These are phyloP conservation scores for Micromys minutus DNA, from an alignment of 2,113 vertebrate species.

Conservation along the genomic window DNA sequence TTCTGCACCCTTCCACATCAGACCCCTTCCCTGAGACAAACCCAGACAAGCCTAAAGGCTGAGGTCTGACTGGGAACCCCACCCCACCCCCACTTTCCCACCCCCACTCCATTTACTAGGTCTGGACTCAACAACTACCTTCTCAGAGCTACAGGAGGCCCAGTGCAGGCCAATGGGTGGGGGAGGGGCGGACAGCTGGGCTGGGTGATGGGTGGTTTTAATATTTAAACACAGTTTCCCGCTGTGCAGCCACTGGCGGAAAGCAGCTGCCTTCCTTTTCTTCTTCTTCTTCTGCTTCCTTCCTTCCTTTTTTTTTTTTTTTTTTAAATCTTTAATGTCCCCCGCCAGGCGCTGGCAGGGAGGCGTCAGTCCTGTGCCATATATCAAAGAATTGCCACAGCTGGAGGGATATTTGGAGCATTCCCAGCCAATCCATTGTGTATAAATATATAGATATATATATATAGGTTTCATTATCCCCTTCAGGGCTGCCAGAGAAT, in stretches of 20 bases:
- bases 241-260: slow-evolving; percentile 76
- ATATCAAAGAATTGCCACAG: slow-evolving; percentile 80
- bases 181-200: slow-evolving; percentile 74
- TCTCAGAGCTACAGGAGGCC: background rate
- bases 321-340: slow-evolving; percentile 81
- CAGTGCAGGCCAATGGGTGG: slow-evolving; percentile 53
- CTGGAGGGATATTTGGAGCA: slow-evolving; percentile 74
- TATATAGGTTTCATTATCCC: slow-evolving; percentile 82
- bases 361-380: slow-evolving; percentile 54
- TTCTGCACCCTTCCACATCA: rapidly evolving
- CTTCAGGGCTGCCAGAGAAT: slow-evolving; percentile 81
- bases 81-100: background rate
- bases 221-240: slow-evolving; percentile 82
- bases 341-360: slow-evolving; percentile 71
- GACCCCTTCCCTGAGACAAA: background rate
- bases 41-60: background rate
- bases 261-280: slow-evolving; percentile 77
- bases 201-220: slow-evolving; percentile 80
- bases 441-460: slow-evolving; percentile 81
- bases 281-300: slow-evolving; percentile 71
- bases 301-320: slow-evolving; percentile 31
- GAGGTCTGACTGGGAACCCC: background rate
- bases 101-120: background rate
- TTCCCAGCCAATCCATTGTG: slow-evolving; percentile 78
- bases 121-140: background rate